These are phyloP conservation scores for Drosophila neocordata DNA, from an alignment of 1,140 invertebrate species.

Conservation along the genomic window DNA sequence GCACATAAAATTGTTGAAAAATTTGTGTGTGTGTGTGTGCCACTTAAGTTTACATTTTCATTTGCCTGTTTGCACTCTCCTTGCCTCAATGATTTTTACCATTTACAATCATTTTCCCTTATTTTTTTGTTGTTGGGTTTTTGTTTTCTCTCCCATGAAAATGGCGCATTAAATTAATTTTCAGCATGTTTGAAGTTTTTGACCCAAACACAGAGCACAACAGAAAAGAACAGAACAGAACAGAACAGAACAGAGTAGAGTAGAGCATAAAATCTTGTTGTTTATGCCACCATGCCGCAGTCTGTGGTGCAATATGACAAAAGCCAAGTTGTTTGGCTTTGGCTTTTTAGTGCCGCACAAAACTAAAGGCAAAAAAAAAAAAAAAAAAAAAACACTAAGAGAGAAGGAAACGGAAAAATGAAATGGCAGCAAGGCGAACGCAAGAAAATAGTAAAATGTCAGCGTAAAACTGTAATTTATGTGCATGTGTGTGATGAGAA, in stretches of 20 bases:
- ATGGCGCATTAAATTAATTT: constrained; percentile 79
- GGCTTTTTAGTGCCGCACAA: constrained; percentile 68
- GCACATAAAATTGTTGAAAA: constrained; percentile 50
- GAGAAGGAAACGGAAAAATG: constrained; percentile 40
- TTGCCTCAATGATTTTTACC: constrained; percentile 71
- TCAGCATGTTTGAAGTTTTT: constrained; percentile 75
- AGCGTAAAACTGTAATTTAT: constrained; percentile 81
- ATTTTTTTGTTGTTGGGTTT: background rate
- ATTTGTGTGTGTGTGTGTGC: constrained; percentile 54
- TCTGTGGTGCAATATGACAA: constrained; percentile 49
- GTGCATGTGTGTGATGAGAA: constrained; percentile 61
- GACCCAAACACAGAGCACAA: constrained; percentile 43
- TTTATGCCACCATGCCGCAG: constrained; percentile 69
- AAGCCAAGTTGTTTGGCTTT: constrained; percentile 75
- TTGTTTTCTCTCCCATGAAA: constrained; percentile 44
- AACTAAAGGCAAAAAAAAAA: constrained; percentile 17
- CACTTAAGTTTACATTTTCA: constrained; percentile 80
- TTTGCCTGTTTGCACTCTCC: constrained; percentile 48
- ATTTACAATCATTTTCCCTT: constrained; percentile 74
- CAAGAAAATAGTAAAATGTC: constrained; percentile 76
- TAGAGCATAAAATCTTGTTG: constrained; percentile 68
- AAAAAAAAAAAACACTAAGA: background rate
- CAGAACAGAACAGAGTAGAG: constrained; percentile 49
- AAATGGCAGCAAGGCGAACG: constrained; percentile 64
- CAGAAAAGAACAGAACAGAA: constrained; percentile 40